Evolutionary conservation across 2,888 invertebrate species (phyloP), one percentile per base, ranked within the genome.

Genomic region (Caenorhabditis parvicauda): DNA sequence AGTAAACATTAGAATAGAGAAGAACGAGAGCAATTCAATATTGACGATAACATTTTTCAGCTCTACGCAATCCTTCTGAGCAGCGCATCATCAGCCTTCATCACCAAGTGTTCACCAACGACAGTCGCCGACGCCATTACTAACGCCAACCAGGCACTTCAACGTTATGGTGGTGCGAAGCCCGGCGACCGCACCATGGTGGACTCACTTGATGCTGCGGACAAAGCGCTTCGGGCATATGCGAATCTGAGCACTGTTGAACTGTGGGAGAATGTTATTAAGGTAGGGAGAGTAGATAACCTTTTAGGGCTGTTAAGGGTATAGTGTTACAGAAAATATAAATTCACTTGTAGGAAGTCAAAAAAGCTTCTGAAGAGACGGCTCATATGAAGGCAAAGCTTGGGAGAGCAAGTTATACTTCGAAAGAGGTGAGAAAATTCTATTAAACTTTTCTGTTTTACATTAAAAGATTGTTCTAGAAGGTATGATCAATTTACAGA

Each of bases 131-230:
- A 49, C 0, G 73, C 70, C 0, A 37, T 77, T 21, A 27, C 47
- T 2, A 43, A 43, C 3, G 75, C 69, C 3, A 65, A 67, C 12
- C 56, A 68, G 6, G 64, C 71, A n/a, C 56, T 77, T 6, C 61
- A 67, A 49, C 82, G 82, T 61, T 89, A 90, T 75, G 88, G 89
- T 2, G 87, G 87, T 47, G 90, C 89, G 0, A 85, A 86, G 68
- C 85, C 87, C 2, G 89, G 90, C 0, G 88, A 90, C 75, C 85
- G 89, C 67, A 89, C 90, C 24, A 87, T 90, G 88, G 88, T 89
- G 64, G 75, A 62, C 44, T 50, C 39, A 45, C 29, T 45, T 27
- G 74, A 74, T 53, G 57, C 74, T 7, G 68, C 73, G 9, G 70
- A 65, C 19, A 58, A 50, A 0, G 51, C 64, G 27, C 48, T 38